Percentiles rank a stretch among this genome's conserved stretches.
Evolutionary conservation across 2,888 invertebrate genomes (phyloP).

Genomic region (Rhagonycha fulva): DNA sequence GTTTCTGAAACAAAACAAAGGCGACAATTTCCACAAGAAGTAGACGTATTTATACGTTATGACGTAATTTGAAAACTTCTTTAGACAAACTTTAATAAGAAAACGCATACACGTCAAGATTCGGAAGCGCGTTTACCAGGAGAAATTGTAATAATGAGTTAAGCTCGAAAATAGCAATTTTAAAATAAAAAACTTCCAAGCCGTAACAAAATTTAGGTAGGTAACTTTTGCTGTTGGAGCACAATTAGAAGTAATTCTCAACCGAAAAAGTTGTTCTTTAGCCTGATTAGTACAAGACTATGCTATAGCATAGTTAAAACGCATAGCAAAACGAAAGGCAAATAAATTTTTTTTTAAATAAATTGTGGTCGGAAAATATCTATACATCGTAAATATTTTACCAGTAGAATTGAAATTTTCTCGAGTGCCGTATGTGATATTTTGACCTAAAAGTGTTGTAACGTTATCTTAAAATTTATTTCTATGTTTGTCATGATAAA

Average conservation of each 20-base stretch:
- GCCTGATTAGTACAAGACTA: neutral
- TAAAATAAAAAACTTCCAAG: neutral
- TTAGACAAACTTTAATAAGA: neutral
- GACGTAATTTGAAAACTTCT: neutral
- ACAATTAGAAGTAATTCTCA: neutral
- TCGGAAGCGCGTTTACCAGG: neutral
- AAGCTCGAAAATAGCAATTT: neutral
- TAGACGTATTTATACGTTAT: neutral
- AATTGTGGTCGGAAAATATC: neutral
- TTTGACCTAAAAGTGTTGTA: neutral
- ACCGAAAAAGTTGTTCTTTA: neutral
- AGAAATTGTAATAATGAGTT: neutral
- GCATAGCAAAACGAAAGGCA: neutral
- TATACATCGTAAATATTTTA: neutral
- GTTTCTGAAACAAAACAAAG: neutral
- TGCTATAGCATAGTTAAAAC: no score
- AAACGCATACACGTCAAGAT: neutral
- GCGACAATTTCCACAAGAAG: neutral
- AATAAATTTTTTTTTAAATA: neutral
- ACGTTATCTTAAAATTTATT: neutral
- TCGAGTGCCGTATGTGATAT: neutral
- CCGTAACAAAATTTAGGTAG: neutral
- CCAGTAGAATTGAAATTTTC: neutral
- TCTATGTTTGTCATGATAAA: neutral
- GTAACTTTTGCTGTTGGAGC: neutral